Evolutionary conservation across 2,888 invertebrate species (phyloP).

Genomic region (Osedax frankpressi): DNA sequence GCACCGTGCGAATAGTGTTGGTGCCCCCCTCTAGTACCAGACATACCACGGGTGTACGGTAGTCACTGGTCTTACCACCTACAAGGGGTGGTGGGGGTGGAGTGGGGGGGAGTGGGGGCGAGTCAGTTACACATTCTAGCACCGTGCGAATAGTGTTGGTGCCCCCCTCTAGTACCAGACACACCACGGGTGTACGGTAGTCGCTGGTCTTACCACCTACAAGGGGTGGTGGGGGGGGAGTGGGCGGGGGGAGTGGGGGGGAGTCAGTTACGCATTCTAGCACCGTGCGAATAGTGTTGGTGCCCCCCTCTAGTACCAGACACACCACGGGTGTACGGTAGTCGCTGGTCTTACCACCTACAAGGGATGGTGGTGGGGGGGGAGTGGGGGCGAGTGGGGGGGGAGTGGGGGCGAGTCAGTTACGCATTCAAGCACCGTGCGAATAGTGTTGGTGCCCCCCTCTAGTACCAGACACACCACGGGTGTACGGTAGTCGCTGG

Average conservation of each 20-base stretch:
- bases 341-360: constrained; percentile 43
- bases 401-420: constrained; percentile 93
- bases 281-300: constrained; percentile 87
- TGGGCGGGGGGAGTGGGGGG: constrained; percentile 89
- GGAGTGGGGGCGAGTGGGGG: not conserved
- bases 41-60: constrained; percentile 89
- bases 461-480: constrained; percentile 93
- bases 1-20: constrained; percentile 84
- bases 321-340: constrained; percentile 89
- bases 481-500: constrained; percentile 64
- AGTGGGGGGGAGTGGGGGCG: constrained; percentile 89
- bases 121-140: constrained; percentile 88
- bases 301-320: constrained; percentile 91
- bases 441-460: constrained; percentile 90
- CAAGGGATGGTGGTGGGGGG: not conserved
- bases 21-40: constrained; percentile 94
- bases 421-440: constrained; percentile 88
- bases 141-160: constrained; percentile 91
- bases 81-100: no score
- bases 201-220: constrained; percentile 44
- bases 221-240: no score
- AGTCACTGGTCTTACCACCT: constrained; percentile 43
- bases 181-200: constrained; percentile 84
- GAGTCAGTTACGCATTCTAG: constrained; percentile 91
- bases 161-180: constrained; percentile 92